Conservation (phyloP, 2,113 vertebrate species). For the Callionymus lyra region DNA sequence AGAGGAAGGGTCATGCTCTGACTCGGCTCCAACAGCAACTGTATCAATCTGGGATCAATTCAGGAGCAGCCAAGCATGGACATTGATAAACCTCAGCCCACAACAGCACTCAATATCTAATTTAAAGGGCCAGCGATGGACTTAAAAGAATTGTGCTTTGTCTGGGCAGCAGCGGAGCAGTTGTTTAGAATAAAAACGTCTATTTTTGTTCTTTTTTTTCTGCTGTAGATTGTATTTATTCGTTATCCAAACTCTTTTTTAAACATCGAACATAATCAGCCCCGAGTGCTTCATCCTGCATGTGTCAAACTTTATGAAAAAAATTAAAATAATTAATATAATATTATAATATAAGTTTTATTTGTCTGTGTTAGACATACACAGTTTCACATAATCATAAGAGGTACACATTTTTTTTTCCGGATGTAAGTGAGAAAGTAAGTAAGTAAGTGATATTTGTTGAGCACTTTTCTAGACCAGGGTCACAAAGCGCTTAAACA, state of each 20-base stretch:
- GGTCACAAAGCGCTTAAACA: too few species aligned
- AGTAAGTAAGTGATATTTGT: too few species aligned
- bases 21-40: conserved; percentile 37
- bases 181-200: conserved; percentile 44
- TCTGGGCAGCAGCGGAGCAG: conserved; percentile 23
- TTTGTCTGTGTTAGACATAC: too few species aligned
- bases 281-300: background rate
- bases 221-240: conserved; percentile 20
- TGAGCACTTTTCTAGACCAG: too few species aligned
- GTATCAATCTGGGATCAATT: conserved; percentile 57
- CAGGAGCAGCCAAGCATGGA: conserved; percentile 45
- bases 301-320: too few species aligned
- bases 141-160: conserved; percentile 57
- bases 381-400: too few species aligned
- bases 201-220: conserved; percentile 18
- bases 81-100: conserved; percentile 58
- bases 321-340: background rate
- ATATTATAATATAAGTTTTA: too few species aligned
- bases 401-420: too few species aligned
- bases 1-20: conserved; percentile 23
- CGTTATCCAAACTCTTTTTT: conserved; percentile 12
- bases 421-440: too few species aligned
- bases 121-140: conserved; percentile 61
- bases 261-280: background rate
- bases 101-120: conserved; percentile 58